Evolutionary conservation across 2,888 invertebrate species (phyloP), one percentile per base, ranked within the genome.

Genomic region (Leptura quadrifasciata): DNA sequence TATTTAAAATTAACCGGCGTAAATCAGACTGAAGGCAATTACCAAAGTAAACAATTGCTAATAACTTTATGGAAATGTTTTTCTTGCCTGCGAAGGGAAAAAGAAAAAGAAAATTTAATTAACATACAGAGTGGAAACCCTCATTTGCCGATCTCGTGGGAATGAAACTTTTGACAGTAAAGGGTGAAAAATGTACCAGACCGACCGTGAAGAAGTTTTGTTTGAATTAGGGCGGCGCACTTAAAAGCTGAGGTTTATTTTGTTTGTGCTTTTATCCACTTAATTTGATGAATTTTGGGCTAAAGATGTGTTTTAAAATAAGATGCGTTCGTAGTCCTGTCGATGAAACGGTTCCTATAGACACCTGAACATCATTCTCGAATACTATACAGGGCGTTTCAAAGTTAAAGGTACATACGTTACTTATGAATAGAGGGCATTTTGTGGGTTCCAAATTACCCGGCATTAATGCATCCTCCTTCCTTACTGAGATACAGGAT

Each of bases 121-220:
- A 67, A 31, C 54, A 67, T 67, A 55, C 67, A 67, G 21, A 67
- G 67, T 67, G 55, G 55, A 67, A 67, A 31, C n/a, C 18, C 55
- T 24, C 54, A 24, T 35, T 35, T 17, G 54, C n/a, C 20, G 31
- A 10, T 21, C 65, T 31, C 67, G 10, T 2, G 47, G 47, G 67
- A 27, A 15, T 5, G 24, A 15, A 21, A 67, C 24, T 5, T 39
- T 21, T 65, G 39, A 27, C 24, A 60, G n/a, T 24, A 15, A 60
- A 60, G 60, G n/a, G 27, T 60, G 24, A 60, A 60, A 60, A 60
- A 27, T 60, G 24, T 60, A n/a, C n/a, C 47, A n/a, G 47, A 6
- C n/a, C 47, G 47, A 15, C 39, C n/a, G 47, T n/a, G n/a, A 47
- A 47, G 8, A 47, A 47, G 47, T 47, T 47, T 47, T 39, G 10